A percentile compares a stretch with the other conserved stretches of the same genome.
Conservation (phyloP, 2,113 vertebrate genomes). For the Malurus cyaneus region DNA sequence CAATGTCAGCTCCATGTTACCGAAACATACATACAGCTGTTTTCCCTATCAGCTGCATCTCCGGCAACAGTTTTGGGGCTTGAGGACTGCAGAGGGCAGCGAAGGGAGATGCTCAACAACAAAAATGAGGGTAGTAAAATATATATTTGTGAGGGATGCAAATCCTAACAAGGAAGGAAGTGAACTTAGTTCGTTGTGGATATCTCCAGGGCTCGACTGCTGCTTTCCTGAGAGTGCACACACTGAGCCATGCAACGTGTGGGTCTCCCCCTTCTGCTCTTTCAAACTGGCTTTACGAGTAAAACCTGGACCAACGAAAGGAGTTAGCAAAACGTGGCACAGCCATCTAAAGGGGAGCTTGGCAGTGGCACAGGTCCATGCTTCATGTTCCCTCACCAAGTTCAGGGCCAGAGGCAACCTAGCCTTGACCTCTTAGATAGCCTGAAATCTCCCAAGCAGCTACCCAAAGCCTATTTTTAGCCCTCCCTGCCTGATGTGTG, state of each 20-base stretch:
- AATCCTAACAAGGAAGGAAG: background rate
- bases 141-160: background rate
- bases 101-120: background rate
- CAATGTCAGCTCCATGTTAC: constrained; percentile 17
- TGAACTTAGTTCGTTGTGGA: background rate
- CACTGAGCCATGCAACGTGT: background rate
- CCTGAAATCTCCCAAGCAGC: constrained; percentile 33
- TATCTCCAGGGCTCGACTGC: background rate
- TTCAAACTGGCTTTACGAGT: background rate
- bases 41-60: constrained; percentile 49
- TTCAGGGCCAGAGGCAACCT: constrained; percentile 16
- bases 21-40: background rate
- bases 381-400: background rate
- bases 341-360: background rate
- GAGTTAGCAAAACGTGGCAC: background rate
- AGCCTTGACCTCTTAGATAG: constrained; percentile 25
- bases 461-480: constrained; percentile 56
- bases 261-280: background rate
- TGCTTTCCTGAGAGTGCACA: background rate
- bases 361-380: background rate
- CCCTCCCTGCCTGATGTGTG: background rate
- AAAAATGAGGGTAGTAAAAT: background rate
- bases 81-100: background rate
- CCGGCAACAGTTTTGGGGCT: background rate
- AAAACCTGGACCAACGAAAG: background rate